Evolutionary conservation across 2,888 invertebrate genomes (phyloP).

Genomic region (Ochropleura plecta): DNA sequence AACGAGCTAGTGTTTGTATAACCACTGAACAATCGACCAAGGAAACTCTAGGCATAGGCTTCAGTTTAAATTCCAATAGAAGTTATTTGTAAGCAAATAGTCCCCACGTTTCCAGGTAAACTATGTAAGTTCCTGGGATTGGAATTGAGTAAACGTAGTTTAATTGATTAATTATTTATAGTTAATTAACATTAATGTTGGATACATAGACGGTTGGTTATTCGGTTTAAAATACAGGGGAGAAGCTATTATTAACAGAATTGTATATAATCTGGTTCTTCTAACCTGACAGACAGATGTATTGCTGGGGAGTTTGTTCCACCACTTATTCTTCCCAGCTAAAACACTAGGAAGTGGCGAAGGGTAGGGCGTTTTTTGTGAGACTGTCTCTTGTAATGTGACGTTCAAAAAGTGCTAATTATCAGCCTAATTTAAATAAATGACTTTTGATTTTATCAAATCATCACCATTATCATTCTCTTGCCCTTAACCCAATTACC

Average conservation of each 20-base stretch:
- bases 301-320: too few relatives aligned
- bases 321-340: too few relatives aligned
- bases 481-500: neutral
- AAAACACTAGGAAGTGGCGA: too few relatives aligned
- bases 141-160: neutral
- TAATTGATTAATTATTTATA: slow-evolving; percentile 12
- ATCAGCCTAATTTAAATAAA: too few relatives aligned
- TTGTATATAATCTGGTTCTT: too few relatives aligned
- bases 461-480: neutral
- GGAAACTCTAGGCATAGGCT: slow-evolving; percentile 2
- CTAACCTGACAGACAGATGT: too few relatives aligned
- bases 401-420: too few relatives aligned
- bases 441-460: too few relatives aligned
- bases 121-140: slow-evolving; percentile 1
- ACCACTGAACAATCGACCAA: slow-evolving; percentile 42
- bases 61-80: slow-evolving; percentile 26
- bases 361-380: too few relatives aligned
- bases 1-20: slow-evolving; percentile 29
- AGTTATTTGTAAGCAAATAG: slow-evolving; percentile 10
- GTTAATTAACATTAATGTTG: neutral
- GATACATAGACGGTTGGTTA: neutral
- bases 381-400: too few relatives aligned
- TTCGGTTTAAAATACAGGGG: neutral
- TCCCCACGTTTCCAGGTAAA: neutral
- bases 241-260: neutral